phyloP scores from a whole-genome alignment of 2,888 invertebrate species.

The Anodontia alba region DNA sequence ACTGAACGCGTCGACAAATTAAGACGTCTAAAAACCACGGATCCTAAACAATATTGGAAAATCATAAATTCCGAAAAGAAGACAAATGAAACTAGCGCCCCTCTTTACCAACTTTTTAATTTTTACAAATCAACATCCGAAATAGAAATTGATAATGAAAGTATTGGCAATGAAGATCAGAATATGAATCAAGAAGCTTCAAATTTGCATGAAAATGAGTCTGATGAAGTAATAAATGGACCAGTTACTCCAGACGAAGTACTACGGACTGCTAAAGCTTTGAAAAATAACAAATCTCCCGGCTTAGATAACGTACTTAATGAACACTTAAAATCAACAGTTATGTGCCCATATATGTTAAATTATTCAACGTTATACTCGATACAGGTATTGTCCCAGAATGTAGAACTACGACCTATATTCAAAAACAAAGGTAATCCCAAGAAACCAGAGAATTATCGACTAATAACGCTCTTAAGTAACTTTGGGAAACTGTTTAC shows the following conservation, averaged over 20 bases:
- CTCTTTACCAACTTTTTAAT: not conserved
- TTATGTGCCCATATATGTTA: constrained; percentile 1
- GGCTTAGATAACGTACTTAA: constrained; percentile 16
- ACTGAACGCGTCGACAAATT: not conserved
- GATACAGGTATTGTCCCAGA: constrained; percentile 23
- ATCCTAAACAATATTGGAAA: not conserved
- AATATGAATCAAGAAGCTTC: not conserved
- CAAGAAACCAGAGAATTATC: not conserved
- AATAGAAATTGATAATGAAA: not conserved
- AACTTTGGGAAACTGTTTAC: constrained; percentile 21
- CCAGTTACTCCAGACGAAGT: not conserved
- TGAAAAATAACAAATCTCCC: constrained; percentile 24
- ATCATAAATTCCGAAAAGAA: not conserved
- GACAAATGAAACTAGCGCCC: not conserved
- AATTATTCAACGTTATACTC: constrained; percentile 8
- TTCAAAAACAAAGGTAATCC: constrained; percentile 26
- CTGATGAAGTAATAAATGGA: not conserved
- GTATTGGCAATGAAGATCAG: not conserved
- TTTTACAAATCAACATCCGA: not conserved
- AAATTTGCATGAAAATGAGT: not conserved
- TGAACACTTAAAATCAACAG: constrained; percentile 3
- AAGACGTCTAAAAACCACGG: not conserved
- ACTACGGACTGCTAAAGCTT: not conserved
- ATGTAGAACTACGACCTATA: constrained; percentile 13
- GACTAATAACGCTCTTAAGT: constrained; percentile 14